These are phyloP conservation scores for Limonius californicus DNA, from an alignment of 1,140 invertebrate genomes.

Conservation along the genomic window DNA sequence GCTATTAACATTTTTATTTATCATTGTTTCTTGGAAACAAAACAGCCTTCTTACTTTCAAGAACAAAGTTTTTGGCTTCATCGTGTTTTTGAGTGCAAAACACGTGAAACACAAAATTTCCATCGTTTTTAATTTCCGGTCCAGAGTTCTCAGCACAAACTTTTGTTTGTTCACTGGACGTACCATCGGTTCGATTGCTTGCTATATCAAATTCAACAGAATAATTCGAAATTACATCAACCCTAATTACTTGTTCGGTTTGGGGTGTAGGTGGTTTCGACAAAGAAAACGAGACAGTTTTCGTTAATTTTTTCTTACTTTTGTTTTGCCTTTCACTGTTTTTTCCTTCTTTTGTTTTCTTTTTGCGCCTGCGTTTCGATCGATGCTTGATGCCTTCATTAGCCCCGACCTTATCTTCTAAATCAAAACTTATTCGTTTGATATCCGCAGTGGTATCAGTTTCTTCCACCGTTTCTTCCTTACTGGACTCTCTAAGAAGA, in stretches of 20 bases:
- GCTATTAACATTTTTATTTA: no score
- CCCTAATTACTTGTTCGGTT: constrained; percentile 43
- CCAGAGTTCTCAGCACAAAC: neutral
- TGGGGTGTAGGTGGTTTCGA: constrained; percentile 41
- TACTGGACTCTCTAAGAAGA: constrained; percentile 14
- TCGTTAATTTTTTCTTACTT: constrained; percentile 29
- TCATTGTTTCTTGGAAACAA: neutral
- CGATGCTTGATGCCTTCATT: neutral
- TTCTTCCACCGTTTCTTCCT: neutral
- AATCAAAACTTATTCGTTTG: neutral
- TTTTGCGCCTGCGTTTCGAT: constrained; percentile 13
- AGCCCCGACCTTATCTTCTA: neutral
- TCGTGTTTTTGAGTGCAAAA: neutral
- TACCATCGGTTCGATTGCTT: neutral
- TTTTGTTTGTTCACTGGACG: neutral
- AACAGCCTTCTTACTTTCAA: constrained; percentile 5
- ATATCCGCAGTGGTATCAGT: neutral
- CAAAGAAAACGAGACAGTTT: constrained; percentile 38
- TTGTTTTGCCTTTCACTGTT: constrained; percentile 16
- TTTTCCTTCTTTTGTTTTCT: constrained; percentile 20
- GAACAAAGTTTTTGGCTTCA: neutral
- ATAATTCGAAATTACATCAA: constrained; percentile 42
- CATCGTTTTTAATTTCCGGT: neutral
- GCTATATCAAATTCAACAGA: constrained; percentile 19
- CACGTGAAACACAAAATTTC: neutral